Evolutionary conservation across 2,113 vertebrate genomes (phyloP), one percentile per base, ranked within the genome.

Genomic region (Todiramphus saurophagus): DNA sequence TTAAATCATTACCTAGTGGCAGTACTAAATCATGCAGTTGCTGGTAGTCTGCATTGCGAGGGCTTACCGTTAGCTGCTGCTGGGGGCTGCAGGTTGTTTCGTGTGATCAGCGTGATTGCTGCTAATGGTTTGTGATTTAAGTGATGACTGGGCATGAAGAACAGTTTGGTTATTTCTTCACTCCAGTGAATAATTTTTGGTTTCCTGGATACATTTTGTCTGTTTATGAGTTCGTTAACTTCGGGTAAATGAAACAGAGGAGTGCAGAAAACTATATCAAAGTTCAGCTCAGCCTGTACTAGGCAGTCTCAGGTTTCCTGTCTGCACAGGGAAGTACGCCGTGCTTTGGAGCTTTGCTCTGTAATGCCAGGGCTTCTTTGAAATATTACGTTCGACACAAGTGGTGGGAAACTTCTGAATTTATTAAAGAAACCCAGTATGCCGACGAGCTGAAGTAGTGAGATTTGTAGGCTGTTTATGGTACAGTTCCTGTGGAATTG

Each of bases 191-290:
- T 92, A 73, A 82, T 92, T 94, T 93, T 90, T 87, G 35, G 75
- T 97, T 96, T 96, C 84, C 74, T 95, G 92, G 92, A 89, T 93
- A 87, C 76, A 9, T 79, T 89, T 95, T 70, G 68, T 64, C 58
- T 95, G 87, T 96, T 94, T 94, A 96, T 94, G 87, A 93, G 63
- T 85, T 92, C 84, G 76, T 70, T 91, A 92, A 91, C n/a, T 96
- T 96, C 0, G 8, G 78, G 78, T 78, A 94, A 94, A 95, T 92
- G 90, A 93, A 74, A 79, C 63, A 55, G 53, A 56, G 46, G 30
- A 80, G 50, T 16, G 66, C 46, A 67, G 60, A 62, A 88, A 91
- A 37, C n/a, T 4, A 7, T 84, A 89, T 95, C 59, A 64, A 92
- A 94, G 93, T 4, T 11, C 63, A 84, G 66, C 85, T 91, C 55